Evolutionary conservation across 2,113 vertebrate species (phyloP), one percentile per base, ranked within the genome.

Genomic region (Urocynchramus pylzowi): DNA sequence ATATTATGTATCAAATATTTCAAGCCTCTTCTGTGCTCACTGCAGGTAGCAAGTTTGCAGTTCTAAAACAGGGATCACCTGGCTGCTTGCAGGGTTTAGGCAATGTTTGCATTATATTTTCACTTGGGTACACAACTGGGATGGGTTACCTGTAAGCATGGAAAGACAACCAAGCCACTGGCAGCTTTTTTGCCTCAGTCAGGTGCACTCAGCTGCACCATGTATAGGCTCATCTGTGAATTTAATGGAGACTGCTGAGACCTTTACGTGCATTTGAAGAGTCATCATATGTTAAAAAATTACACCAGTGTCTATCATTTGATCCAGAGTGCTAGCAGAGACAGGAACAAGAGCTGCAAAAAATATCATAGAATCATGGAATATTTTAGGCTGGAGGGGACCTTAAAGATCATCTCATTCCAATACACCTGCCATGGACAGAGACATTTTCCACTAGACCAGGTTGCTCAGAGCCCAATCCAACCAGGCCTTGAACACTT

Each of bases 371-470:
- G 33, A 82, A 37, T 41, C 28, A 39, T 18, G 21, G 45, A 53
- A 41, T 47, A 24, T 12, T 45, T 26, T 39, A 20, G 3, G 8
- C 22, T 68, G 24, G 8, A 68, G 23, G 20, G 4, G 15, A 60
- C 5, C 14, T 23, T 69, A 52, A 52, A 28, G 10, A 7, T n/a
- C 13, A 24, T 45, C 18, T n/a, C 2, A 23, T 61, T 45, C 23
- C 4, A n/a, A 4, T 6, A 3, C 5, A 3, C 23, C n/a, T 45
- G 10, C 45, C 33, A 45, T 21, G 6, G 39, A 1, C 13, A 52
- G 27, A 13, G 60, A 39, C 19, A 75, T 3, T 12, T 60, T 22
- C 16, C 39, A 30, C 9, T 31, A 31, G 1, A 5, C 3, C 45
- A 53, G 13, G 14, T 7, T 75, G 11, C 16, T 75, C 60, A 44